phyloP scores from a whole-genome alignment of 2,888 invertebrate species.

The Rhabditophanes sp. region DNA sequence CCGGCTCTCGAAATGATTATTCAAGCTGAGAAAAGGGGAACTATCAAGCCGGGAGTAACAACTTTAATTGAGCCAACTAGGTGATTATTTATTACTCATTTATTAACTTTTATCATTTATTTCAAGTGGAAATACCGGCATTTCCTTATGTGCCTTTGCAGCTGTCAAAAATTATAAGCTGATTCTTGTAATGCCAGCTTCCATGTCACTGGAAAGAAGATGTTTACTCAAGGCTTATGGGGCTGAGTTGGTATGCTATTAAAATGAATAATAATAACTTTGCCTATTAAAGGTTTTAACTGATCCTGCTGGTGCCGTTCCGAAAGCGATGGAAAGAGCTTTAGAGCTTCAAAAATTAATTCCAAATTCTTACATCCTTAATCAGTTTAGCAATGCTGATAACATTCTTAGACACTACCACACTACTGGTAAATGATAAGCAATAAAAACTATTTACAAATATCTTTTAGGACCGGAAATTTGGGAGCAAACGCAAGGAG shows the following conservation, averaged over 20 bases:
- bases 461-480: slow-evolving; percentile 43
- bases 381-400: slow-evolving; percentile 26
- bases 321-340: slow-evolving; percentile 26
- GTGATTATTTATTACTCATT: too few relatives aligned
- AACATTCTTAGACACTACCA: slow-evolving; percentile 36
- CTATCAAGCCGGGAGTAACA: slow-evolving; percentile 16
- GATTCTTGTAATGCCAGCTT: slow-evolving; percentile 37
- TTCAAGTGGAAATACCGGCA: slow-evolving; percentile 36
- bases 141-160: slow-evolving; percentile 33
- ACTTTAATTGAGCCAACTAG: slow-evolving; percentile 33
- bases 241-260: slow-evolving; percentile 34
- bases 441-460: too few relatives aligned
- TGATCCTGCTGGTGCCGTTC: slow-evolving; percentile 26
- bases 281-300: too few relatives aligned
- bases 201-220: slow-evolving; percentile 34
- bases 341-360: slow-evolving; percentile 18
- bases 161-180: slow-evolving; percentile 31
- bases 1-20: slow-evolving; percentile 34
- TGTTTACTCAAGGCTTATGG: slow-evolving; percentile 31
- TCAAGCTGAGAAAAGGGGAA: slow-evolving; percentile 24
- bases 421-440: slow-evolving; percentile 38
- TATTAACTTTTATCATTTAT: too few relatives aligned
- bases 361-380: slow-evolving; percentile 16
- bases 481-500: slow-evolving; percentile 39
- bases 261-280: too few relatives aligned